Percentiles rank a stretch among this genome's conserved stretches.
Conservation (phyloP, 2,797 vertebrate genomes). For the Enteromius fasciolatus region DNA sequence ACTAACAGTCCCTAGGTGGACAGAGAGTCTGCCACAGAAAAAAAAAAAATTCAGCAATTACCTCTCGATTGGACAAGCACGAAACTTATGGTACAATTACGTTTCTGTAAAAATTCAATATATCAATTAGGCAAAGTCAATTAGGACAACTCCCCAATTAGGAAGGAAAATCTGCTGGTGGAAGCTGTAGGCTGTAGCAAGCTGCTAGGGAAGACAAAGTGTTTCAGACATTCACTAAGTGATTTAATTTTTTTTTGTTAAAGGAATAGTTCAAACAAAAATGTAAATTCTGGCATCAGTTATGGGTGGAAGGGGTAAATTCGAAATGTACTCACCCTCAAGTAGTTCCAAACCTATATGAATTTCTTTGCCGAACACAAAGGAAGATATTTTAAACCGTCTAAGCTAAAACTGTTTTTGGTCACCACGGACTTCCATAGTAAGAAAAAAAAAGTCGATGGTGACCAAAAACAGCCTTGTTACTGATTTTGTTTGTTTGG, state of each 20-base stretch:
- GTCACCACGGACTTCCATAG: too few relatives aligned
- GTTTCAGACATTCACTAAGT: neutral
- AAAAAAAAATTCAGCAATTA: conserved; percentile 59
- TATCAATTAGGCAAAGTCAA: conserved; percentile 79
- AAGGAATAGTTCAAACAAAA: neutral
- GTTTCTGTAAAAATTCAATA: conserved; percentile 73
- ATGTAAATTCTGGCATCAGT: too few relatives aligned
- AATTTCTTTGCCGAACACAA: too few relatives aligned
- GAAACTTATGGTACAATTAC: conserved; percentile 77
- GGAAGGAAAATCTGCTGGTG: conserved; percentile 73
- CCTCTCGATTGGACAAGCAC: conserved; percentile 63
- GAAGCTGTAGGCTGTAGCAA: conserved; percentile 71
- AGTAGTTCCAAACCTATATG: too few relatives aligned
- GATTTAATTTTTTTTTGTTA: neutral
- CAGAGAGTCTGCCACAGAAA: conserved; percentile 51
- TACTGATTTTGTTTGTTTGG: too few relatives aligned
- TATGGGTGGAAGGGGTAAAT: too few relatives aligned
- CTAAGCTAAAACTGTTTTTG: too few relatives aligned
- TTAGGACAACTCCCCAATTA: conserved; percentile 77
- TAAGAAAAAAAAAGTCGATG: too few relatives aligned
- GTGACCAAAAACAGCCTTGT: too few relatives aligned
- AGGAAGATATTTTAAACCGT: too few relatives aligned
- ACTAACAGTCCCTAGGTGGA: conserved; percentile 54
- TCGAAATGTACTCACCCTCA: too few relatives aligned
- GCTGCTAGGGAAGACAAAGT: conserved; percentile 45